Percentiles rank a stretch among this genome's conserved stretches.
Evolutionary conservation across 2,113 vertebrate genomes (phyloP).

Genomic region (Stegastes partitus): DNA sequence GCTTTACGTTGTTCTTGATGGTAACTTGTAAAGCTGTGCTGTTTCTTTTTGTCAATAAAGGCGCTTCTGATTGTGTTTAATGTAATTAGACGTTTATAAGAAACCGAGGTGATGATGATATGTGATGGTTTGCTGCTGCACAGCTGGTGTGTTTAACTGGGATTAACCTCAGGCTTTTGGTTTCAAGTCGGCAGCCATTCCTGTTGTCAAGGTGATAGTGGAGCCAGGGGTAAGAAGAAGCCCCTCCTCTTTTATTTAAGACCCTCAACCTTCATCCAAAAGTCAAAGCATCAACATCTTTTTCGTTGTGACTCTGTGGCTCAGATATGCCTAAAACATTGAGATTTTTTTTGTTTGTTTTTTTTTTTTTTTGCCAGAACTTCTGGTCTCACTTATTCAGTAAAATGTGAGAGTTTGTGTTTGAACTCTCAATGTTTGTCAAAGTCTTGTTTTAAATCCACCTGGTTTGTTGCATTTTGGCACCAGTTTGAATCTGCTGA

Average conservation of each 20-base stretch:
- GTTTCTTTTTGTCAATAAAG: background rate
- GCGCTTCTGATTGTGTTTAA: slow-evolving; percentile 2
- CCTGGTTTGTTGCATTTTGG: slow-evolving; percentile 51
- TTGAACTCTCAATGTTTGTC: slow-evolving; percentile 51
- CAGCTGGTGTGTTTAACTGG: slow-evolving; percentile 43
- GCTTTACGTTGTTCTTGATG: background rate
- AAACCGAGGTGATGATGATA: slow-evolving; percentile 9
- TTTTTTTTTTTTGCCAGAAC: slow-evolving; percentile 14
- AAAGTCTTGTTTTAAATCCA: slow-evolving; percentile 44
- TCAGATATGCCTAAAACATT: slow-evolving; percentile 26
- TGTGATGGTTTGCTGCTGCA: slow-evolving; percentile 24
- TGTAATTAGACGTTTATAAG: slow-evolving; percentile 9
- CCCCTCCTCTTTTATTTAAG: slow-evolving; percentile 54
- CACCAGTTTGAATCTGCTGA: slow-evolving; percentile 27
- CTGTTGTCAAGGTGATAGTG: slow-evolving; percentile 82
- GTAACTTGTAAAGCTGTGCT: slow-evolving; percentile 7
- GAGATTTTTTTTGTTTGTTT: slow-evolving; percentile 38
- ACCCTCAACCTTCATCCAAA: slow-evolving; percentile 44
- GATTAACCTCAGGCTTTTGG: slow-evolving; percentile 76
- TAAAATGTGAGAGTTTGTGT: slow-evolving; percentile 33
- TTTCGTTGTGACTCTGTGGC: slow-evolving; percentile 43
- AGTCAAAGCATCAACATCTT: slow-evolving; percentile 47
- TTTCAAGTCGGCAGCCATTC: slow-evolving; percentile 82
- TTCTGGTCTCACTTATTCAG: slow-evolving; percentile 16
- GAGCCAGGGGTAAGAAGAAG: slow-evolving; percentile 80